phyloP scores from a whole-genome alignment of 2,888 invertebrate genomes.

The Brenthis daphne region DNA sequence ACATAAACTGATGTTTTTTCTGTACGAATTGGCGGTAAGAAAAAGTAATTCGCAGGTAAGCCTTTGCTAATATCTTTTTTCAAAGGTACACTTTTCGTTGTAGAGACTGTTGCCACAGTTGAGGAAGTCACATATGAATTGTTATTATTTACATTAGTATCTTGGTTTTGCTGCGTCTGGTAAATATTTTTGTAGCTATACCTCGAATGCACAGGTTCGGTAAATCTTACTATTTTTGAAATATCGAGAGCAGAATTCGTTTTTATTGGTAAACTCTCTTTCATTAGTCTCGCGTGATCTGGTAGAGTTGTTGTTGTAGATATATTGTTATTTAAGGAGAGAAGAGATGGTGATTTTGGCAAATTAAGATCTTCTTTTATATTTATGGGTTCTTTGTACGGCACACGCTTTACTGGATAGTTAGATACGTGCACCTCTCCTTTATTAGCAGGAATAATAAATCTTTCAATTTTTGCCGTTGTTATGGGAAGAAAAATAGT shows the following conservation, averaged over 20 bases:
- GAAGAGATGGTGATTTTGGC: background rate
- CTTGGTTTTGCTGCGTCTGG: slow-evolving; percentile 18
- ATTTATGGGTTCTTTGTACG: background rate
- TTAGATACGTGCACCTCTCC: slow-evolving; percentile 16
- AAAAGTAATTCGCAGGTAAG: slow-evolving; percentile 1
- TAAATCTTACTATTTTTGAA: slow-evolving; percentile 12
- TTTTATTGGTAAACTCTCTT: background rate
- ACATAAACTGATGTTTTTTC: slow-evolving; percentile 37
- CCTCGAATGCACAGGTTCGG: slow-evolving; percentile 18
- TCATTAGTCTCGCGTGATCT: background rate
- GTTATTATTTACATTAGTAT: slow-evolving; percentile 20
- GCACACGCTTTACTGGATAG: background rate
- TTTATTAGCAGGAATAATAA: background rate
- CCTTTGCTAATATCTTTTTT: background rate
- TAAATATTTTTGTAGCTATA: slow-evolving; percentile 27
- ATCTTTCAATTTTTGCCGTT: background rate
- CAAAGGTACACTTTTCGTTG: background rate
- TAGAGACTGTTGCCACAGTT: background rate
- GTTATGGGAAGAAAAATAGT: background rate
- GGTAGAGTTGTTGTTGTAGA: background rate
- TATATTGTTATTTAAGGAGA: background rate
- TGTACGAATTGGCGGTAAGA: slow-evolving; percentile 28
- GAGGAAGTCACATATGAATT: background rate
- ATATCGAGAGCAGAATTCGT: background rate
- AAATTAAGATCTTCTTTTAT: background rate